Percentiles rank a stretch among this genome's conserved stretches.
phyloP scores from a whole-genome alignment of 2,888 invertebrate species.

The Idaea straminata region DNA sequence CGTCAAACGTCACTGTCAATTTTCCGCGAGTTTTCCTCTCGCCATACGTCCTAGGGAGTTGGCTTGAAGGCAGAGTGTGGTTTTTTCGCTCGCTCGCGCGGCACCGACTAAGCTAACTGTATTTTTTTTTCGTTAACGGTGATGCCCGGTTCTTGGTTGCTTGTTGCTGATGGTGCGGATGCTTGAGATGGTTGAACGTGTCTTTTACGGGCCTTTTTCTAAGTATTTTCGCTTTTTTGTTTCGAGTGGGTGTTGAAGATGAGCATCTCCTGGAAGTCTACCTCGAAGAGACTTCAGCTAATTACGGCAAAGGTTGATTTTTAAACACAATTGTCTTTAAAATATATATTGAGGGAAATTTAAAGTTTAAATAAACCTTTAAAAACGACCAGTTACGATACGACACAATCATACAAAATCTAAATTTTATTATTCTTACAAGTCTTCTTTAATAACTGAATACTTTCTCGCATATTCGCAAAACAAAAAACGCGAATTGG shows the following conservation, averaged over 20 bases:
- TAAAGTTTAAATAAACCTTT: too few species aligned
- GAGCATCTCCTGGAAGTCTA: neutral
- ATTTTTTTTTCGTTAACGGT: constrained; percentile 77
- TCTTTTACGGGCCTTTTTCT: neutral
- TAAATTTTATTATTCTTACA: too few species aligned
- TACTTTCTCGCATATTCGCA: too few species aligned
- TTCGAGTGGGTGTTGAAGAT: neutral
- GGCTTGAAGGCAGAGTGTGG: constrained; percentile 63
- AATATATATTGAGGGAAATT: too few species aligned
- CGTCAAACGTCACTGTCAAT: constrained; percentile 60
- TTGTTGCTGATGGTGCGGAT: constrained; percentile 47
- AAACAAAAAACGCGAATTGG: too few species aligned
- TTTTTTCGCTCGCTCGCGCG: constrained; percentile 68
- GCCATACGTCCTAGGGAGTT: constrained; percentile 67
- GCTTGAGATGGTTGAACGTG: constrained; percentile 32
- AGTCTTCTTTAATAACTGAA: too few species aligned
- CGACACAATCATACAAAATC: too few species aligned
- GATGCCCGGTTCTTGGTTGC: constrained; percentile 58
- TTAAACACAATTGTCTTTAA: neutral
- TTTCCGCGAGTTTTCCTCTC: constrained; percentile 51
- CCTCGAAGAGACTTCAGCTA: neutral
- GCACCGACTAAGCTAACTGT: constrained; percentile 63
- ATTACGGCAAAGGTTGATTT: neutral
- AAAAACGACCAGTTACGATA: too few species aligned
- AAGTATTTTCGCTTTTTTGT: neutral